Evolutionary conservation across 2,797 vertebrate genomes (phyloP), one percentile per base, ranked within the genome.

Genomic region (Mus spretus): DNA sequence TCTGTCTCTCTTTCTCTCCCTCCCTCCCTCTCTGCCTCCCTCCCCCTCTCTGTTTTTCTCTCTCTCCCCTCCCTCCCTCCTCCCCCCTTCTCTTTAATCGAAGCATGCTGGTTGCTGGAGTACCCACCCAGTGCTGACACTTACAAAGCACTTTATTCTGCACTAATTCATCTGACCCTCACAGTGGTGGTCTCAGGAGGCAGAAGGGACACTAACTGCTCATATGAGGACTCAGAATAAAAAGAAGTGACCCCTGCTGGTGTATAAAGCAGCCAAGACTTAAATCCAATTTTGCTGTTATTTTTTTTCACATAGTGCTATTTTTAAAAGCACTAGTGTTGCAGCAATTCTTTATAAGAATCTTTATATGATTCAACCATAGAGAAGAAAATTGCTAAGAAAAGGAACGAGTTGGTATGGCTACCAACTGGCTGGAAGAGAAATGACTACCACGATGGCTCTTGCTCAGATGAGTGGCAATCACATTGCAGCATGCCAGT

Each of bases 251-350:
- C 50, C 59, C 55, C 26, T 70, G 61, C 53, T 84, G 26, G 26
- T 24, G 34, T 53, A 72, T 1, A 93, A 75, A 85, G 13, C 74
- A 78, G 84, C 15, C 61, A 82, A 91, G 37, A 91, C 40, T 86
- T 22, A 81, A 94, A 81, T 34, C n/a, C 47, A 85, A 37, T 90
- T 92, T 95, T 78, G 26, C 91, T 82, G 79, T 20, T 72, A 0
- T 37, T 19, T n/a, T 70, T 90, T 67, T 92, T 92, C 90, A 59
- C 13, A 90, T 87, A 26, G 22, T 44, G 31, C 20, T 92, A 84
- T 80, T 96, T 97, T 90, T 70, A 92, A 93, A 96, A 93, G 40
- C 75, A 90, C 65, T 59, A 86, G 78, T 34, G 65, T 28, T 96
- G 83, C 61, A 89, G 24, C 80, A 81, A 93, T 95, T 91, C 65